Base-by-base conservation (phyloP, 2,888 invertebrate genomes). In the Thymelicus acteon region DNA sequence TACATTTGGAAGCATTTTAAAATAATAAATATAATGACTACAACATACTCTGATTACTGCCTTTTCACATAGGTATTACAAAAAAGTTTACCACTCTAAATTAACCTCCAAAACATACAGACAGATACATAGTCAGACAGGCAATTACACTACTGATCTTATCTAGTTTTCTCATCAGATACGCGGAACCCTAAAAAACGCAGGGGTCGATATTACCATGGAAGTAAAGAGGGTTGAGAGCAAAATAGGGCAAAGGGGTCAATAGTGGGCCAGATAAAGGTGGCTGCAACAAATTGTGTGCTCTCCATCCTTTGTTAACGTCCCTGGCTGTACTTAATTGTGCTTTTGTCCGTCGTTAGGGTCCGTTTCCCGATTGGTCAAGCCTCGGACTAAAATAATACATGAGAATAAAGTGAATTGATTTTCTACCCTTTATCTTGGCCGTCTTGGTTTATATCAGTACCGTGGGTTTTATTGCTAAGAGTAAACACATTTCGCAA, bases 241-340 rank as follows among this genome's bases (percentile, higher is more conserved):
- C 87, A 88, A 89, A 92, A 90, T 92, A 89, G 92, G 92, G 91
- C 91, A 91, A 92, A 92, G 89, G 88, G 93, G 93, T 93, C 93
- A 92, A 88, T 90, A 91, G 89, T 91, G 84, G 85, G 84, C 84
- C 86, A 86, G 87, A 90, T 91, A 91, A 90, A 93, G 92, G 92
- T 90, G 90, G 89, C 92, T 93, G 93, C 91, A 93, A 91, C 93
- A 93, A 93, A 93, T 92, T 90, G 91, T 90, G 85, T 83, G 85
- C 89, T 88, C 88, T 57, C 85, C 83, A 84, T 85, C 86, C 90
- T 87, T 92, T 91, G 91, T 92, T 91, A 91, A 86, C 87, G 85
- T 81, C 91, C 90, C 88, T 83, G 69, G 86, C 89, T 92, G 92
- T 89, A 89, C 86, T 92, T 92, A 93, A 93, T 92, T 93, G 92